A percentile compares a stretch with the other conserved stretches of the same genome.
Evolutionary conservation across 2,113 vertebrate genomes (phyloP).

Genomic region (Fulica atra): DNA sequence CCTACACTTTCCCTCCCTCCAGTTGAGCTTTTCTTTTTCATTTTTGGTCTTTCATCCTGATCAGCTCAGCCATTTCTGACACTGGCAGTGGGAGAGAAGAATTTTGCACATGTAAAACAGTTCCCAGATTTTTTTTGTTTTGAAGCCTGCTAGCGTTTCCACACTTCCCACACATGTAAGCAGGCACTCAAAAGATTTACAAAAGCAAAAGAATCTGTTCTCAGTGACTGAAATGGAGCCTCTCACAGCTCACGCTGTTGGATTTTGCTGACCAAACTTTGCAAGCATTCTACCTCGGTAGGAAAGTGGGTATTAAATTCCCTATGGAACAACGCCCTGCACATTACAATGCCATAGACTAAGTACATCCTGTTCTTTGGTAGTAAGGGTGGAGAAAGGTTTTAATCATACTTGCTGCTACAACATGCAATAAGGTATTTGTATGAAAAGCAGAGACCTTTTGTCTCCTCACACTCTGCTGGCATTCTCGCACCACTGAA

Average conservation of each 20-base stretch:
- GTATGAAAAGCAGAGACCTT: background rate
- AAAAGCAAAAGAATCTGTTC: constrained; percentile 36
- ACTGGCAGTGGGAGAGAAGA: background rate
- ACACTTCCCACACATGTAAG: constrained; percentile 59
- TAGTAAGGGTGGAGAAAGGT: background rate
- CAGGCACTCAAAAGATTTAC: constrained; percentile 17
- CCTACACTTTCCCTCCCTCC: background rate
- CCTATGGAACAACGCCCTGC: background rate
- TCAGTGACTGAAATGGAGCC: background rate
- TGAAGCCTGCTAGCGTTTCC: constrained; percentile 35
- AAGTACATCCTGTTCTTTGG: background rate
- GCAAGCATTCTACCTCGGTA: background rate
- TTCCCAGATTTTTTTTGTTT: constrained; percentile 49
- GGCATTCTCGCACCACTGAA: background rate
- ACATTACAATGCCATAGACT: background rate
- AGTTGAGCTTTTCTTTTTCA: background rate
- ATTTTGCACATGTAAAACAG: constrained; percentile 37
- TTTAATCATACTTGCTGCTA: background rate
- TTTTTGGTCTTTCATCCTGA: background rate
- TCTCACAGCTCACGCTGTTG: background rate
- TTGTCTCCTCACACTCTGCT: background rate
- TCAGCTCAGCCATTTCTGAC: constrained; percentile 17
- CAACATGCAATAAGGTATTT: background rate
- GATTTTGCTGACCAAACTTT: constrained; percentile 20
- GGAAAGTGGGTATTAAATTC: background rate